Conservation (phyloP, 2,113 vertebrate species). For the Channa maculata region DNA sequence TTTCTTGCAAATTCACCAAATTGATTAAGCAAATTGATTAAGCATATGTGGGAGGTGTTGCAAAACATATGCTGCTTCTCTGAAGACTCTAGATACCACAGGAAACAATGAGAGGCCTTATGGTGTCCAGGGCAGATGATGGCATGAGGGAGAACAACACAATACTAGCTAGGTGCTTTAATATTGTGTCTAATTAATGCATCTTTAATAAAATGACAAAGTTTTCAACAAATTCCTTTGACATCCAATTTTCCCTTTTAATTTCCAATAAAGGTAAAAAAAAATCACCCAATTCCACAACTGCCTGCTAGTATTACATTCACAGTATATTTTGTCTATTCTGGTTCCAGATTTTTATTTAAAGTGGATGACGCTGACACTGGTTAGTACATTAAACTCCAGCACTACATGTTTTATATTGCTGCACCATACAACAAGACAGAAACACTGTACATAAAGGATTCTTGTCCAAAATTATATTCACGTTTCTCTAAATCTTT, state of each 20-base stretch:
- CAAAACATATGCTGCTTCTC: no score
- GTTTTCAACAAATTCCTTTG: slow-evolving; percentile 20
- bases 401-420: not conserved
- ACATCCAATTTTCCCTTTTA: not conserved
- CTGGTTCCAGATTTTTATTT: not conserved
- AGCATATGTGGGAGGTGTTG: no score
- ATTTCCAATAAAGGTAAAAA: not conserved
- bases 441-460: not conserved
- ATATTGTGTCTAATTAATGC: no score
- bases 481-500: not conserved
- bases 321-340: not conserved
- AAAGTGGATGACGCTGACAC: slow-evolving; percentile 1
- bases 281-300: slow-evolving; percentile 11
- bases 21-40: no score
- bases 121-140: no score
- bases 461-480: not conserved
- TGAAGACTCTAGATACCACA: no score
- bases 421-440: not conserved
- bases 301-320: not conserved
- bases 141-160: no score
- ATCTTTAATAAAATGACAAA: slow-evolving; percentile 21
- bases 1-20: no score
- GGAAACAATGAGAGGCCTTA: no score
- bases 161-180: no score
- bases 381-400: not conserved